phyloP scores from a whole-genome alignment of 1,140 invertebrate genomes.

The Drosophila insularis region DNA sequence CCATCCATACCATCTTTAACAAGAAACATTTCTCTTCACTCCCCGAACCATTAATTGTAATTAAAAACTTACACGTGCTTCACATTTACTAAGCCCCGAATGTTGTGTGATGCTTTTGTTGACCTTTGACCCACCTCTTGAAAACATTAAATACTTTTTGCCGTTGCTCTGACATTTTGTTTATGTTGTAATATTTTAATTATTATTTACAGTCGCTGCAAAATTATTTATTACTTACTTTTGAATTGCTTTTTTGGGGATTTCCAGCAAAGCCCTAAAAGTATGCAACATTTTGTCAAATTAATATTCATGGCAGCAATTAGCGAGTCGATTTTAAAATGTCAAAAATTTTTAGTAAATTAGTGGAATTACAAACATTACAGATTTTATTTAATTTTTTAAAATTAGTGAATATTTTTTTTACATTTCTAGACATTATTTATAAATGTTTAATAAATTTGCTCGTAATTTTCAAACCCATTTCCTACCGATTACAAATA shows the following conservation, averaged over 20 bases:
- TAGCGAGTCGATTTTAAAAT: no score
- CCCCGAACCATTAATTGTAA: conserved; percentile 60
- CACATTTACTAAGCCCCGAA: conserved; percentile 43
- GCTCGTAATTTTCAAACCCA: no score
- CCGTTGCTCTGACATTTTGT: conserved; percentile 25
- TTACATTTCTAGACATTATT: no score
- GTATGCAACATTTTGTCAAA: conserved; percentile 24
- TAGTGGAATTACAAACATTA: no score
- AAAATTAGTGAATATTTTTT: no score
- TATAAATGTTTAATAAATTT: no score
- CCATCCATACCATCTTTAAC: not conserved
- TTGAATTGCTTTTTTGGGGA: conserved; percentile 22
- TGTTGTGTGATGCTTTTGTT: conserved; percentile 36
- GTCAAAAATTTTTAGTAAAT: no score
- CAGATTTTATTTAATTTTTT: not conserved
- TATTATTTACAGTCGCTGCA: conserved; percentile 53
- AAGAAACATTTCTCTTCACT: conserved; percentile 1
- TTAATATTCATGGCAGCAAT: no score
- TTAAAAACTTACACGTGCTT: conserved; percentile 76
- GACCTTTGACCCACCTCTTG: conserved; percentile 36
- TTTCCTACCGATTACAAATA: no score
- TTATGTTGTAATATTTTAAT: conserved; percentile 51
- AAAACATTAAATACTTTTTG: conserved; percentile 12
- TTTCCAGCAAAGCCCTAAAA: conserved; percentile 36
- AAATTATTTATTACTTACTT: conserved; percentile 27